Percentiles rank a stretch among this genome's conserved stretches.
Conservation (phyloP, 2,888 invertebrate genomes). For the Malacosoma neustria region DNA sequence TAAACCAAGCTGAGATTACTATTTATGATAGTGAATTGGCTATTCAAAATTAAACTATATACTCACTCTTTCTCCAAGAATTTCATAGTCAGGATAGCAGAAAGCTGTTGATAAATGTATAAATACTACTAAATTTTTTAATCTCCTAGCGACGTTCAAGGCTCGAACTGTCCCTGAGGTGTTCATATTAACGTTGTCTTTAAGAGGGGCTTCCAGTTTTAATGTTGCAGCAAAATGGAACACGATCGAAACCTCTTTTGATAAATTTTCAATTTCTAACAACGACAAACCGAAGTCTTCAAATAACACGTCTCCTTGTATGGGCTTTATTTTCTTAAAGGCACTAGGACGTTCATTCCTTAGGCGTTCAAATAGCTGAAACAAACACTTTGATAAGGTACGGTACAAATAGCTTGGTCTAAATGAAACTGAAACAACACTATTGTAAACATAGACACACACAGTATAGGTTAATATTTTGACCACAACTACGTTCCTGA, state of each 20-base stretch:
- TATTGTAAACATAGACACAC: not conserved
- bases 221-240: constrained; percentile 96
- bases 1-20: no score
- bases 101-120: constrained; percentile 96
- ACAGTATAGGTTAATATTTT: no score
- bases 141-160: constrained; percentile 82
- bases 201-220: constrained; percentile 89
- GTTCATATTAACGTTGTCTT: constrained; percentile 92
- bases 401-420: not conserved
- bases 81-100: constrained; percentile 89
- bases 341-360: constrained; percentile 76
- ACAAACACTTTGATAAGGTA: constrained; percentile 8
- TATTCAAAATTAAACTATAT: no score
- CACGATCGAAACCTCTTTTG: constrained; percentile 83
- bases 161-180: constrained; percentile 88
- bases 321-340: constrained; percentile 81
- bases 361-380: constrained; percentile 82
- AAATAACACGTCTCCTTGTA: constrained; percentile 84
- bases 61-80: constrained; percentile 52
- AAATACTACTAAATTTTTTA: constrained; percentile 83
- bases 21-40: no score
- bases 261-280: constrained; percentile 73
- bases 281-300: constrained; percentile 77
- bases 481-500: no score
- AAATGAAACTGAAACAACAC: not conserved